Conservation (phyloP, 2,113 vertebrate genomes). For the Mastomys coucha region DNA sequence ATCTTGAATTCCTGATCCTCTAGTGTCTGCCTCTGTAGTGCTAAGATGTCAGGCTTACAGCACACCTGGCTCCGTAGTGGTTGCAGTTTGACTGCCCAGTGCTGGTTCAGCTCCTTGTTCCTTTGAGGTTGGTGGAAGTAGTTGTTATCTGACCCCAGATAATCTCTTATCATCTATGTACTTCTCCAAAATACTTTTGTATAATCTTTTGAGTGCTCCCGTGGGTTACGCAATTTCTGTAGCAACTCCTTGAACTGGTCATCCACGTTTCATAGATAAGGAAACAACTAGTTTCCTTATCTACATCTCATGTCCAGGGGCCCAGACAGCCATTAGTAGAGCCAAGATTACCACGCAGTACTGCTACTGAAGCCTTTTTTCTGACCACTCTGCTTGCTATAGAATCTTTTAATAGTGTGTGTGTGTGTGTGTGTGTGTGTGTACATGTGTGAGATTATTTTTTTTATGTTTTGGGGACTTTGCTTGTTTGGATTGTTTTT, state of each 20-base stretch:
- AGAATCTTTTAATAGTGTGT: not conserved
- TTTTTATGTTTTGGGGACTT: not conserved
- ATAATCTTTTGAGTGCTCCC: not conserved
- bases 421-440: not conserved
- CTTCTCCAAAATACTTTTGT: not conserved
- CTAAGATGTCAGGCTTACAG: not conserved
- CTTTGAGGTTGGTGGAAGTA: not conserved
- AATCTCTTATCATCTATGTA: not conserved
- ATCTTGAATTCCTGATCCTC: not conserved
- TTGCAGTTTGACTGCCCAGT: not conserved
- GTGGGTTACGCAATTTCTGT: not conserved
- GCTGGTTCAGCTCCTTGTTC: not conserved
- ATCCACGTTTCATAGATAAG: slow-evolving; percentile 10
- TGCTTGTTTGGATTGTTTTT: not conserved
- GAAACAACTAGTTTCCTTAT: slow-evolving; percentile 1
- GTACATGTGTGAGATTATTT: not conserved
- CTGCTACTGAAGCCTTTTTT: not conserved
- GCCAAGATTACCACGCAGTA: not conserved
- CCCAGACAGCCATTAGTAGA: not conserved
- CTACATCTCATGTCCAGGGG: not conserved
- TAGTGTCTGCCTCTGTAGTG: not conserved
- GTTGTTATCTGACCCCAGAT: not conserved
- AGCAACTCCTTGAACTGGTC: not conserved
- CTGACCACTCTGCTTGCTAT: not conserved
- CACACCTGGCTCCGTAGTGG: not conserved